A percentile compares a stretch with the other conserved stretches of the same genome.
These are phyloP conservation scores for Camponotus floridanus DNA, from an alignment of 1,140 invertebrate species.

Conservation along the genomic window DNA sequence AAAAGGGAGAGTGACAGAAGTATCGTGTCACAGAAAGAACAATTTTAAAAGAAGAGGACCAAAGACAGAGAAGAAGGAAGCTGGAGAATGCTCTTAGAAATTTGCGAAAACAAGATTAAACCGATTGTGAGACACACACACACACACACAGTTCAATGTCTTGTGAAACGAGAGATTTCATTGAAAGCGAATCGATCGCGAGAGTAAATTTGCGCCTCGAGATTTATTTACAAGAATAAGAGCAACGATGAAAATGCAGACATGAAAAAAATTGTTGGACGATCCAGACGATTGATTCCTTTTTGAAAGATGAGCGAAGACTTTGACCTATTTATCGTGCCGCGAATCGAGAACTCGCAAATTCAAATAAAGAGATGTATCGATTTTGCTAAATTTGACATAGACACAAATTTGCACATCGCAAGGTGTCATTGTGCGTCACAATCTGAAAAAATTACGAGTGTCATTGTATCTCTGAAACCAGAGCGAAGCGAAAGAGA, in stretches of 20 bases:
- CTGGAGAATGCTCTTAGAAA: background rate
- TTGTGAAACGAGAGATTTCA: background rate
- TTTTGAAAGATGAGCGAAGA: background rate
- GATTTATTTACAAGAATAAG: background rate
- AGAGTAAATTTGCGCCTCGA: background rate
- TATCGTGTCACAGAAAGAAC: background rate
- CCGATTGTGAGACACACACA: background rate
- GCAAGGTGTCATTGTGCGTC: background rate
- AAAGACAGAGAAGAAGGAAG: background rate
- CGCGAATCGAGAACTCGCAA: background rate
- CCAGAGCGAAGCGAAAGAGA: background rate
- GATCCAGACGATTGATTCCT: background rate
- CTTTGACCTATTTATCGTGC: background rate
- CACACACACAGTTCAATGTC: too few relatives aligned
- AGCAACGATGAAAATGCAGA: background rate
- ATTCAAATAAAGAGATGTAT: background rate
- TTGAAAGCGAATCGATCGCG: background rate
- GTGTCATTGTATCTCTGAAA: background rate
- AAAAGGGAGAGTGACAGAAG: conserved; percentile 37
- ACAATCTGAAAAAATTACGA: too few relatives aligned
- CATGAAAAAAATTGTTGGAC: background rate
- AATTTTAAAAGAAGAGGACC: conserved; percentile 21
- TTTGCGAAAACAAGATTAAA: background rate
- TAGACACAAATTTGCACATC: background rate
- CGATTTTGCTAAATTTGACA: background rate